These are phyloP conservation scores for Odontothrips loti DNA, from an alignment of 2,888 invertebrate genomes.

Conservation along the genomic window DNA sequence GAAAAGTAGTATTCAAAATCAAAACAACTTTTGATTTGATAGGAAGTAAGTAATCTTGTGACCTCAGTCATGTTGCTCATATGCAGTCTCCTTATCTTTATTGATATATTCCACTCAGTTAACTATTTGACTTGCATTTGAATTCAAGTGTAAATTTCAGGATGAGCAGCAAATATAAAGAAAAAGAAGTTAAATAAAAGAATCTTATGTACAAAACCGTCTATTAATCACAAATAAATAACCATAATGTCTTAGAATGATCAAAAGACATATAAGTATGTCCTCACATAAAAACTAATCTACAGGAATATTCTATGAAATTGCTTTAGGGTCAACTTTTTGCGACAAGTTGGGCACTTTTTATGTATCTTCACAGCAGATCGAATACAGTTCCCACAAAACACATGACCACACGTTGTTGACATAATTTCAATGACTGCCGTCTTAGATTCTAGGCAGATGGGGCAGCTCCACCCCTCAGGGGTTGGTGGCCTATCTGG, in stretches of 20 bases:
- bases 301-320: conserved; percentile 2
- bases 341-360: background rate
- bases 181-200: background rate
- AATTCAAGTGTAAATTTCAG: too few relatives aligned
- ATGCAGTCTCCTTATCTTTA: too few relatives aligned
- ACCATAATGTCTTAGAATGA: background rate
- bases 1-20: too few relatives aligned
- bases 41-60: too few relatives aligned
- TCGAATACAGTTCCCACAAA: background rate
- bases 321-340: background rate
- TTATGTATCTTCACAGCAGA: background rate
- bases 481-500: background rate
- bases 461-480: background rate
- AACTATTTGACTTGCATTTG: too few relatives aligned
- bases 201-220: conserved; percentile 6
- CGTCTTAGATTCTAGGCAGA: background rate
- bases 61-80: too few relatives aligned
- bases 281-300: background rate
- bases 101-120: too few relatives aligned
- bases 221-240: background rate
- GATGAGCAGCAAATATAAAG: background rate
- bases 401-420: conserved; percentile 2
- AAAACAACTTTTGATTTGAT: too few relatives aligned
- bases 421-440: conserved; percentile 9
- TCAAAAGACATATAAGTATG: background rate